A percentile compares a stretch with the other conserved stretches of the same genome.
Conservation (phyloP, 1,140 invertebrate species). For the Procambarus clarkii region DNA sequence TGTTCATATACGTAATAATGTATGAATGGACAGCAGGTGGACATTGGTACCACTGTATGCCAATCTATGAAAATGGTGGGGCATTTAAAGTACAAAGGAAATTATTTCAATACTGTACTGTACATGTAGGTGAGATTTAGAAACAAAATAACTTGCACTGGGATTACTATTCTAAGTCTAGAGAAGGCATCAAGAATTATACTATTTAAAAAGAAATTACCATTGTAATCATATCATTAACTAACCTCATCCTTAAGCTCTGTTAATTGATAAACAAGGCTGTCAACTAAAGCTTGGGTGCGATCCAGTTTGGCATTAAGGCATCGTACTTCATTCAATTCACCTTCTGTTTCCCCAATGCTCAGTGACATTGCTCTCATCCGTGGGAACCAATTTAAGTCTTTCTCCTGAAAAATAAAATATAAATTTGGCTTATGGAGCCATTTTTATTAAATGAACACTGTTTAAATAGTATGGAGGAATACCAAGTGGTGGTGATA, state of each 20-base stretch:
- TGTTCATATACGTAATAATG: no score
- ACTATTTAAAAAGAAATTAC: no score
- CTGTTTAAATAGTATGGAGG: no score
- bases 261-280: conserved; percentile 88
- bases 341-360: conserved; percentile 91
- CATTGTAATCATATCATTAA: neutral
- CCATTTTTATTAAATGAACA: neutral
- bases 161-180: no score
- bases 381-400: conserved; percentile 97
- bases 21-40: no score
- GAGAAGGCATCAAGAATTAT: no score
- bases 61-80: no score
- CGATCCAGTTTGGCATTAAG: conserved; percentile 91
- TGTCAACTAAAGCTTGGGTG: conserved; percentile 87
- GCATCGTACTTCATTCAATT: conserved; percentile 92
- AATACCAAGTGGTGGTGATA: neutral
- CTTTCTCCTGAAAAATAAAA: conserved; percentile 81
- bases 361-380: conserved; percentile 95
- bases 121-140: no score
- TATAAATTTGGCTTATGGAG: neutral
- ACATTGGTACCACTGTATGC: no score
- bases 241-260: conserved; percentile 92
- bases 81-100: no score
- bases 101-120: no score
- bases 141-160: no score